Evolutionary conservation across 1,140 invertebrate species (phyloP).

Genomic region (Penaeus chinensis): DNA sequence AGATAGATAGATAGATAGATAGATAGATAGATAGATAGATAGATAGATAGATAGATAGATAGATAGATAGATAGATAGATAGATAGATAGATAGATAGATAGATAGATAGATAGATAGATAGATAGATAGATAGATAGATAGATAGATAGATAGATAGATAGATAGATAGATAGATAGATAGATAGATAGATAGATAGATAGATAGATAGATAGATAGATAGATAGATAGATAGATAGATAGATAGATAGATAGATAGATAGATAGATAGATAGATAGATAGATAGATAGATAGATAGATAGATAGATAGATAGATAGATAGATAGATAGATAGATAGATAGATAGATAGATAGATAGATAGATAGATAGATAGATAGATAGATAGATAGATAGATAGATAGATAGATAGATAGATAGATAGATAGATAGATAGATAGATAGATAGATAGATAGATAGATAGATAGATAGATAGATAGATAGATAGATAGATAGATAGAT

Average conservation of each 20-base stretch:
- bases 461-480: conserved; percentile 20
- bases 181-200: conserved; percentile 1
- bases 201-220: neutral
- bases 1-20: conserved; percentile 36
- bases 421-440: conserved; percentile 24
- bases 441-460: conserved; percentile 24
- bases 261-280: neutral
- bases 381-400: neutral
- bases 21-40: conserved; percentile 29
- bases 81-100: conserved; percentile 24
- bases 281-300: neutral
- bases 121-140: conserved; percentile 2
- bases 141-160: neutral
- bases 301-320: neutral
- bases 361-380: conserved; percentile 21
- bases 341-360: conserved; percentile 35
- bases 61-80: conserved; percentile 18
- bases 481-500: conserved; percentile 8
- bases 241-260: neutral
- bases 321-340: conserved; percentile 34
- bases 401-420: conserved; percentile 18
- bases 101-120: conserved; percentile 26
- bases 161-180: neutral
- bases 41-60: neutral
- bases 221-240: conserved; percentile 5